Conservation (phyloP, 2,888 invertebrate genomes). For the Plagodis dolabraria region DNA sequence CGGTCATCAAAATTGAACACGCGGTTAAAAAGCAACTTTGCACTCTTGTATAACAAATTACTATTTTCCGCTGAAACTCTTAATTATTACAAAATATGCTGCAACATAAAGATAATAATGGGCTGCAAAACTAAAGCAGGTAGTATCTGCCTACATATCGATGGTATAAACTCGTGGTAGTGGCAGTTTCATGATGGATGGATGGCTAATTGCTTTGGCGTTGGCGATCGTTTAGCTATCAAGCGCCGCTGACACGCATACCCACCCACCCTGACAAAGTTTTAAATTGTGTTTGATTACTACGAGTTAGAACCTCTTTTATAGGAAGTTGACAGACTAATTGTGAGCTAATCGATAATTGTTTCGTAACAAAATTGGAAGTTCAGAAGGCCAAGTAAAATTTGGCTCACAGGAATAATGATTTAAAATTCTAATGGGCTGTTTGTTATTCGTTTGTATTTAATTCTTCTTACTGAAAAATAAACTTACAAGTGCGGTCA, state of each 20-base stretch:
- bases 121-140: no score
- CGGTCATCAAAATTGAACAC: no score
- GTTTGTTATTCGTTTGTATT: not conserved
- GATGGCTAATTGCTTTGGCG: conserved; percentile 44
- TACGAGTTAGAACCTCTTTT: conserved; percentile 8
- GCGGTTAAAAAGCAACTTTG: no score
- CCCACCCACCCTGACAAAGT: conserved; percentile 11
- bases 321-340: conserved; percentile 5
- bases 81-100: no score
- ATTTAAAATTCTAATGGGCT: no score
- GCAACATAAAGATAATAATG: no score
- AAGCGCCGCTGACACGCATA: conserved; percentile 34
- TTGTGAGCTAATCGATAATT: conserved; percentile 15
- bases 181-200: conserved; percentile 34
- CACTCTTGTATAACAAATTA: no score
- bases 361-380: not conserved
- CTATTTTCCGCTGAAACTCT: no score
- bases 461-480: not conserved
- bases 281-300: conserved; percentile 27
- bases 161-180: not conserved
- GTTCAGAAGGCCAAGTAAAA: conserved; percentile 1
- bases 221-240: conserved; percentile 37
- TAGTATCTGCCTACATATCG: no score
- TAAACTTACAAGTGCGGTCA: not conserved
- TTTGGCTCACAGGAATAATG: not conserved